A percentile compares a stretch with the other conserved stretches of the same genome.
phyloP scores from a whole-genome alignment of 1,140 invertebrate genomes.

The Drosophila kanapiae region DNA sequence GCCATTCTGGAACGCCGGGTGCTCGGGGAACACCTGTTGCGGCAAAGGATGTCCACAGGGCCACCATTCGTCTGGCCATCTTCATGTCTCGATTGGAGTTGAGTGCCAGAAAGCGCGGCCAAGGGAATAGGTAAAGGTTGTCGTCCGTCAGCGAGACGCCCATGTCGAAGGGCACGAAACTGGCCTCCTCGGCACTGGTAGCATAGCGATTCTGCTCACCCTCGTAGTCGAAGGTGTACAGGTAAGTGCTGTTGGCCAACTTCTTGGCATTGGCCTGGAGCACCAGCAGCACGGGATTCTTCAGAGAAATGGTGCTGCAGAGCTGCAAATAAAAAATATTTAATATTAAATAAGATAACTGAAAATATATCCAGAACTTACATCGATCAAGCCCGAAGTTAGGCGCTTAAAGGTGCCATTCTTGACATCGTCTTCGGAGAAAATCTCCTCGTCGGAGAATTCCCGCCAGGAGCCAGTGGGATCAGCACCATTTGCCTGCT shows the following conservation, averaged over 20 bases:
- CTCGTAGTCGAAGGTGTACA: conserved; percentile 81
- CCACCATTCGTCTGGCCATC: conserved; percentile 74
- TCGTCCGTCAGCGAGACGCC: conserved; percentile 82
- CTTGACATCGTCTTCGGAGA: conserved; percentile 58
- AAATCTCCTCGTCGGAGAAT: conserved; percentile 75
- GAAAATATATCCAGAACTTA: conserved; percentile 12
- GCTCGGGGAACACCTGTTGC: conserved; percentile 64
- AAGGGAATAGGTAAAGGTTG: conserved; percentile 85
- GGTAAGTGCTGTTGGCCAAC: conserved; percentile 73
- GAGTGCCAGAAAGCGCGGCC: conserved; percentile 65
- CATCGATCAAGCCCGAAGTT: conserved; percentile 78
- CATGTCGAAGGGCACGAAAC: conserved; percentile 75
- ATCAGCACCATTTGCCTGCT: conserved; percentile 78
- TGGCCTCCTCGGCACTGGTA: conserved; percentile 46
- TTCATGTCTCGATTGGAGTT: conserved; percentile 75
- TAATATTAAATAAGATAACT: background rate
- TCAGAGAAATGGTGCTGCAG: conserved; percentile 76
- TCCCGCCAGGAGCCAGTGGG: conserved; percentile 73
- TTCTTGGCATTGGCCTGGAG: conserved; percentile 82
- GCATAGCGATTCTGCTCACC: conserved; percentile 77
- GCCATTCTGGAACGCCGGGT: conserved; percentile 62
- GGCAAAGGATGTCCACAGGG: conserved; percentile 81
- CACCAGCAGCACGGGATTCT: conserved; percentile 79
- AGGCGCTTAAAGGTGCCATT: conserved; percentile 72
- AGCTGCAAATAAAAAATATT: conserved; percentile 42